Evolutionary conservation across 2,113 vertebrate genomes (phyloP).

Genomic region (Callopanchax toddi): DNA sequence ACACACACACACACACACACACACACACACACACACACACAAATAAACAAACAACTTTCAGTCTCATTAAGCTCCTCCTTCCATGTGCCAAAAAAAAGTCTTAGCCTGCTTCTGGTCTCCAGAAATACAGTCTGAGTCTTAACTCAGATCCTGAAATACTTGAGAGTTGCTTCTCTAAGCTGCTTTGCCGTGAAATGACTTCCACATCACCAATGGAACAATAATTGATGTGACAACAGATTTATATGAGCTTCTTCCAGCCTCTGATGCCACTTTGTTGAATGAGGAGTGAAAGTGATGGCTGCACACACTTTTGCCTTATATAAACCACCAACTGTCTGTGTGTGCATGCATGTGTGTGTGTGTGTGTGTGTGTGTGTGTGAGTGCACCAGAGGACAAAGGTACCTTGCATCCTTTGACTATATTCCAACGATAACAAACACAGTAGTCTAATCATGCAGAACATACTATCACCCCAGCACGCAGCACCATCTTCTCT

Average conservation of each 20-base stretch:
- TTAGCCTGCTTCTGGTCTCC: constrained; percentile 51
- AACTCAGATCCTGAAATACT: constrained; percentile 73
- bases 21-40: constrained; percentile 4
- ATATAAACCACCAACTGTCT: background rate
- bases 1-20: background rate
- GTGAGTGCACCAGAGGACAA: constrained; percentile 16
- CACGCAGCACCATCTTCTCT: constrained; percentile 23
- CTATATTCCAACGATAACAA: constrained; percentile 22
- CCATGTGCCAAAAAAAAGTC: constrained; percentile 22
- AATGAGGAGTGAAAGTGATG: constrained; percentile 40
- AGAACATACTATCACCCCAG: constrained; percentile 5
- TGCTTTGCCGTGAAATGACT: constrained; percentile 78
- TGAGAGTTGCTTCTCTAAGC: constrained; percentile 75
- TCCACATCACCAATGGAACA: constrained; percentile 75
- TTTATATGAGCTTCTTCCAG: constrained; percentile 69
- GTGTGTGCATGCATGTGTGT: background rate
- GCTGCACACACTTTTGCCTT: constrained; percentile 24
- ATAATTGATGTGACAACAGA: constrained; percentile 83
- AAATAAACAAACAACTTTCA: constrained; percentile 43
- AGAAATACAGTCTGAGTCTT: constrained; percentile 70
- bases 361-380: background rate
- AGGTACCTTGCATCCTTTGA: constrained; percentile 16
- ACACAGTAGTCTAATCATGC: constrained; percentile 22
- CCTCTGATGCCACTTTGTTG: constrained; percentile 45
- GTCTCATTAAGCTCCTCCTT: constrained; percentile 58